phyloP scores from a whole-genome alignment of 2,888 invertebrate genomes.

The Synanthedon tipuliformis region DNA sequence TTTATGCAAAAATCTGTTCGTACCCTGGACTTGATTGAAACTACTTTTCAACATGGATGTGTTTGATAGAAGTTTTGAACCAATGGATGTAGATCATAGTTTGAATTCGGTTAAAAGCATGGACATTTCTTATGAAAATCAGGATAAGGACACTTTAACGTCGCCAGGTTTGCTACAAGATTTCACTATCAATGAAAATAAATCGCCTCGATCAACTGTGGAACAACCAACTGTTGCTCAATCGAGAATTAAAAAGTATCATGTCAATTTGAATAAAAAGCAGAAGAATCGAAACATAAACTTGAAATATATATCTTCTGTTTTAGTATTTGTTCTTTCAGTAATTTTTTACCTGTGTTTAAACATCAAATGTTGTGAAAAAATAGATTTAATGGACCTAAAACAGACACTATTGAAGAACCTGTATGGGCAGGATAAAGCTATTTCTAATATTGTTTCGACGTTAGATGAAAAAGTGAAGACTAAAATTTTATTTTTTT shows the following conservation, averaged over 20 bases:
- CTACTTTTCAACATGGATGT: constrained; percentile 6
- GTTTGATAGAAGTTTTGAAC: constrained; percentile 33
- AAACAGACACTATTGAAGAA: constrained; percentile 22
- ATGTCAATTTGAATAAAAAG: constrained; percentile 18
- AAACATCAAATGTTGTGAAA: constrained; percentile 32
- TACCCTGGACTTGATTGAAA: no score
- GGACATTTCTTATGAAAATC: constrained; percentile 30
- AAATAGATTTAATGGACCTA: constrained; percentile 22
- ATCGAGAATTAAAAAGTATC: constrained; percentile 23
- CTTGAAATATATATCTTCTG: constrained; percentile 11
- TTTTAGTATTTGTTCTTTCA: constrained; percentile 22
- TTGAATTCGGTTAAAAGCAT: constrained; percentile 33
- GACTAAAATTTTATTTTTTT: constrained; percentile 43
- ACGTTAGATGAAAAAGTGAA: constrained; percentile 23
- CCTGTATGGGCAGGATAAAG: constrained; percentile 44
- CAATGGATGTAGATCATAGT: constrained; percentile 58
- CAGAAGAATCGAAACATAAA: constrained; percentile 7
- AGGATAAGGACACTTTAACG: no score
- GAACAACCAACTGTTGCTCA: background rate
- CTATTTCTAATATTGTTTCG: constrained; percentile 26
- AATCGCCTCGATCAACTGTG: no score
- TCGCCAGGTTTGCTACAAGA: no score
- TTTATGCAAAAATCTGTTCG: no score
- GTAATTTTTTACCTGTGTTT: constrained; percentile 21
- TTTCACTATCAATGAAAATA: no score